These are phyloP conservation scores for Cygnus olor DNA, from an alignment of 2,797 vertebrate genomes.

Conservation along the genomic window DNA sequence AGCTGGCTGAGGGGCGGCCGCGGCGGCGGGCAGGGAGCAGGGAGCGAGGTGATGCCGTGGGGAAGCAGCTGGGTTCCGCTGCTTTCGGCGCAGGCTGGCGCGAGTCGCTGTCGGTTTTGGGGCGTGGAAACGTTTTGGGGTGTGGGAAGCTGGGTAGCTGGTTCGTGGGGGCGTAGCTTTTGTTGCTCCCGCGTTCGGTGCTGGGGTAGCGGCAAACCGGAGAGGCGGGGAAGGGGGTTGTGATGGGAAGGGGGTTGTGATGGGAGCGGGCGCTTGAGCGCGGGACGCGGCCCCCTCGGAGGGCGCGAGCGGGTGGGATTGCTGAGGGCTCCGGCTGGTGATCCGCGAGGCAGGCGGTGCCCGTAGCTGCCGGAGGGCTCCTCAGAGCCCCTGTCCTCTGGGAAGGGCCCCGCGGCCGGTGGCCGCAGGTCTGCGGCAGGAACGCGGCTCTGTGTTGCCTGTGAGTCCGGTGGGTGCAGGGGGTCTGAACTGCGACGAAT, in stretches of 20 bases:
- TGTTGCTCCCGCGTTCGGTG: not conserved
- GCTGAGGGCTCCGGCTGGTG: not conserved
- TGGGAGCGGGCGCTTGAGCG: rapidly evolving
- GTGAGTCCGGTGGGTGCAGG: too few relatives aligned
- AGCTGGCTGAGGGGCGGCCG: too few relatives aligned
- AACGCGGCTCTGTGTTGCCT: rapidly evolving
- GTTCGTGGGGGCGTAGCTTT: not conserved
- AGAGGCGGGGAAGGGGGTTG: too few relatives aligned
- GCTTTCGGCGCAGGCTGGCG: not conserved
- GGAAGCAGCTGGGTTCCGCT: not conserved
- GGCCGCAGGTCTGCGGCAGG: rapidly evolving
- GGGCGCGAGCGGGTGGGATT: not conserved
- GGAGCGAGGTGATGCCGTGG: not conserved
- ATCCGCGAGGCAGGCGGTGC: rapidly evolving
- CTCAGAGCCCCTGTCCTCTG: not conserved
- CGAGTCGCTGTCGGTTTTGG: not conserved
- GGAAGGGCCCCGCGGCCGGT: not conserved
- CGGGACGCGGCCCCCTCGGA: too few relatives aligned
- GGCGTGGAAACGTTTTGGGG: not conserved
- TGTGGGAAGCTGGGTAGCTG: not conserved
- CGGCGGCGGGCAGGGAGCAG: rapidly evolving
- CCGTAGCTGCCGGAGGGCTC: not conserved
- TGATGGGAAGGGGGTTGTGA: not conserved
- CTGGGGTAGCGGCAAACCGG: not conserved
- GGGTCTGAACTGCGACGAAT: not conserved